Conservation (phyloP, 2,888 invertebrate species). For the Brachynemurus nebulosus region DNA sequence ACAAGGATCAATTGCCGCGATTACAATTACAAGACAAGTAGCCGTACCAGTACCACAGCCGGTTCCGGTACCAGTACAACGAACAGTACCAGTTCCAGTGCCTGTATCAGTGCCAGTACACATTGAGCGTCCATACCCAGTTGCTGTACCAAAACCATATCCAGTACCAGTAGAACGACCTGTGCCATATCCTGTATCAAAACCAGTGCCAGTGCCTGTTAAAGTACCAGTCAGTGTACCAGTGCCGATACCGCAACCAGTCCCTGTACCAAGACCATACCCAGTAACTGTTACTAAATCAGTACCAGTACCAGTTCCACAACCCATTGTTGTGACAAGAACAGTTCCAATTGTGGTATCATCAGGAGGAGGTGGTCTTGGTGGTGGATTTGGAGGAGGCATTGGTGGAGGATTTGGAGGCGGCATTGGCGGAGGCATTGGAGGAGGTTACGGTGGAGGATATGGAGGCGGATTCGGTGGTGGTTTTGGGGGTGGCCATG, state of each 20-base stretch:
- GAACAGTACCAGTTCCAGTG: conserved; percentile 7
- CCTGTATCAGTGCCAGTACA: conserved; percentile 32
- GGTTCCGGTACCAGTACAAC: conserved; percentile 15
- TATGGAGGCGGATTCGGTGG: background rate
- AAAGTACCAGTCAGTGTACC: conserved; percentile 31
- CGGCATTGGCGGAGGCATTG: background rate
- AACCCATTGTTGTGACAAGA: conserved; percentile 32
- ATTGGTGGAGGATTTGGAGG: background rate
- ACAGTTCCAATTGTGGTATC: conserved; percentile 18
- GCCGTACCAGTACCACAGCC: conserved; percentile 14
- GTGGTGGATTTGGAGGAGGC: background rate
- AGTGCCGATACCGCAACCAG: conserved; percentile 32
- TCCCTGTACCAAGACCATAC: conserved; percentile 41
- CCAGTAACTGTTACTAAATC: conserved; percentile 44
- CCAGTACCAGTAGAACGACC: conserved; percentile 39
- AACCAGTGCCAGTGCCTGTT: conserved; percentile 24
- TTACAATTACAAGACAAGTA: conserved; percentile 22
- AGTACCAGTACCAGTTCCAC: conserved; percentile 30
- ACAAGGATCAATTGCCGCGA: conserved; percentile 21
- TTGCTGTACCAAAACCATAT: conserved; percentile 30
- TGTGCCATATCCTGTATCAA: conserved; percentile 38
- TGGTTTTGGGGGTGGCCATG: background rate
- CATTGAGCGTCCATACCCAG: conserved; percentile 34
- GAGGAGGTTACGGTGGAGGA: background rate
- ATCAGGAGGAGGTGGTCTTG: conserved; percentile 1